phyloP scores from a whole-genome alignment of 2,888 invertebrate genomes.

The Coelopa pilipes region DNA sequence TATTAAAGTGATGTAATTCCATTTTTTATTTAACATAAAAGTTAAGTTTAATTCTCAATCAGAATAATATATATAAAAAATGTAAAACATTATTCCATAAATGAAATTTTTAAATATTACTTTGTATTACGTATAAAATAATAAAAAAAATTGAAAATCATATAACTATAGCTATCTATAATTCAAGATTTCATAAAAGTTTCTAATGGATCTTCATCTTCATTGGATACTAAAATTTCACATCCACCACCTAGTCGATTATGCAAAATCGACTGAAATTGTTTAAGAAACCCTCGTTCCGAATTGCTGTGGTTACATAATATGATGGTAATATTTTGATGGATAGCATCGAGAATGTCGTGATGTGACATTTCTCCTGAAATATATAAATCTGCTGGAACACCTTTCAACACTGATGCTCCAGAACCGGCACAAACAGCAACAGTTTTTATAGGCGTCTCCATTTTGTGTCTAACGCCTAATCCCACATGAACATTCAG shows the following conservation, averaged over 20 bases:
- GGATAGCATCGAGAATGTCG: slow-evolving; percentile 87
- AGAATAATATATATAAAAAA: neutral
- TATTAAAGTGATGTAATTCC: neutral
- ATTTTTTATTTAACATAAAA: neutral
- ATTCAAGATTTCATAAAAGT: slow-evolving; percentile 63
- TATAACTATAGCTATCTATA: too few species aligned
- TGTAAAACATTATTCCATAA: slow-evolving; percentile 7
- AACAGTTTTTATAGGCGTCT: slow-evolving; percentile 71
- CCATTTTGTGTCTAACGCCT: slow-evolving; percentile 66
- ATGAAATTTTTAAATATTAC: too few species aligned
- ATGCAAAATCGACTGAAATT: slow-evolving; percentile 69
- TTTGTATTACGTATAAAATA: too few species aligned
- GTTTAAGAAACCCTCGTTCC: slow-evolving; percentile 85
- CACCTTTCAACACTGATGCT: slow-evolving; percentile 77
- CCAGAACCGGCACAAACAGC: slow-evolving; percentile 95
- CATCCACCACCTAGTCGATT: slow-evolving; percentile 63
- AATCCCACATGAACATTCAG: slow-evolving; percentile 79
- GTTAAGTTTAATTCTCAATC: neutral
- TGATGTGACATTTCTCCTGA: slow-evolving; percentile 97
- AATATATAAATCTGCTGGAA: slow-evolving; percentile 81
- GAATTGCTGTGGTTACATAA: slow-evolving; percentile 94
- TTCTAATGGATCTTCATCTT: slow-evolving; percentile 81
- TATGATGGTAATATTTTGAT: slow-evolving; percentile 82
- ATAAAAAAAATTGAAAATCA: too few species aligned
- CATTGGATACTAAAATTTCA: slow-evolving; percentile 75